Conservation (phyloP, 2,797 vertebrate genomes). For the Sparidentex hasta region DNA sequence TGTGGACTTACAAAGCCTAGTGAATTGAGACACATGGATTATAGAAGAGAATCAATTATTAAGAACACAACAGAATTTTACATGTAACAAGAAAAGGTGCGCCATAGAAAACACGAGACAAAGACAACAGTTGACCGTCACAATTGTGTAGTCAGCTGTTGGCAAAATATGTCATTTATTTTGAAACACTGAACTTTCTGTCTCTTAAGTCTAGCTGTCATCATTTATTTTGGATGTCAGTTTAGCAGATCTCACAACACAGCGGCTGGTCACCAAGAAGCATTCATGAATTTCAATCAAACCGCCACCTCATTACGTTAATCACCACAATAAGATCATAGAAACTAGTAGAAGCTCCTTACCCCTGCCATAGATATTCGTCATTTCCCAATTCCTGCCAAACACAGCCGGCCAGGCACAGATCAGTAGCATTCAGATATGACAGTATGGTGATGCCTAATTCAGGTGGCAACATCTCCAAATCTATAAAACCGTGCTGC, state of each 20-base stretch:
- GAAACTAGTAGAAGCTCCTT: conserved; percentile 41
- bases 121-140: neutral
- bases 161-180: neutral
- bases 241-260: neutral
- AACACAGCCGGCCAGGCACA: conserved; percentile 97
- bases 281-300: conserved; percentile 3
- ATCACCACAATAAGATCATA: neutral
- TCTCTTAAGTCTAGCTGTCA: neutral
- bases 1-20: conserved; percentile 97
- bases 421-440: conserved; percentile 97
- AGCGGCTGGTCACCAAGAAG: neutral
- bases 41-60: neutral
- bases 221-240: neutral
- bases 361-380: conserved; percentile 99
- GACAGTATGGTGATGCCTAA: conserved; percentile 98
- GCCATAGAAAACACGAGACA: neutral
- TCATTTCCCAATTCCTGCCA: conserved; percentile 97
- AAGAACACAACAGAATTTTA: neutral
- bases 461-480: conserved; percentile 97
- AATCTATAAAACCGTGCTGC: conserved; percentile 93
- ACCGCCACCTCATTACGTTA: neutral
- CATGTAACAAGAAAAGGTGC: neutral
- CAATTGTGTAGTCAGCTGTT: neutral
- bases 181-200: neutral
- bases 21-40: conserved; percentile 1